phyloP scores from a whole-genome alignment of 1,140 invertebrate species.

The Octopus bimaculoides region DNA sequence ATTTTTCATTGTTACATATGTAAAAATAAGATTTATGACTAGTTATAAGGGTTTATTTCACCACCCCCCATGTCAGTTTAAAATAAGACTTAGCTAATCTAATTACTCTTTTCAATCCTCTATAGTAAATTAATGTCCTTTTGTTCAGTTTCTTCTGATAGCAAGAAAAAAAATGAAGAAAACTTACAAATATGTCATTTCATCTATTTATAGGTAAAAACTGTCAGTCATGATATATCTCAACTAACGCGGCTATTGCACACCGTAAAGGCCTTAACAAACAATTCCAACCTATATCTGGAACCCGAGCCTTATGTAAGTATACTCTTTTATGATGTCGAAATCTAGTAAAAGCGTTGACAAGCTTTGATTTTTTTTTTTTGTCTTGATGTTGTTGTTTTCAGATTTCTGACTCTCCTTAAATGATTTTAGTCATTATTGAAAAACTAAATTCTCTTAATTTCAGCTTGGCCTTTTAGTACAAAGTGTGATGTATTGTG shows the following conservation, averaged over 20 bases:
- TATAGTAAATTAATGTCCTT: no score
- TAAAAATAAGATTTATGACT: no score
- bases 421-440: not conserved
- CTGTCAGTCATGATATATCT: slow-evolving; percentile 50
- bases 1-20: no score
- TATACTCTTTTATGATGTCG: slow-evolving; percentile 15
- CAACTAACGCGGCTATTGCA: slow-evolving; percentile 50
- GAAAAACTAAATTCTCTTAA: not conserved
- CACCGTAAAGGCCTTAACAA: slow-evolving; percentile 44
- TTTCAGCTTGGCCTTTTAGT: slow-evolving; percentile 48
- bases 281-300: slow-evolving; percentile 46
- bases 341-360: slow-evolving; percentile 11
- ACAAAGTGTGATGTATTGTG: slow-evolving; percentile 53
- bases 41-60: no score
- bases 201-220: slow-evolving; percentile 47
- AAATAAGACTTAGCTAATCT: no score
- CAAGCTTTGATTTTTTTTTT: not conserved
- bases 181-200: not conserved
- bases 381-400: not conserved
- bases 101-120: no score
- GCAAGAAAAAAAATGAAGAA: no score
- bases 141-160: no score
- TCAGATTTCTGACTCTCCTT: not conserved
- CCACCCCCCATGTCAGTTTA: no score
- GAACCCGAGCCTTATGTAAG: slow-evolving; percentile 53